Evolutionary conservation across 2,797 vertebrate species (phyloP).

Genomic region (Eleutherodactylus coqui): DNA sequence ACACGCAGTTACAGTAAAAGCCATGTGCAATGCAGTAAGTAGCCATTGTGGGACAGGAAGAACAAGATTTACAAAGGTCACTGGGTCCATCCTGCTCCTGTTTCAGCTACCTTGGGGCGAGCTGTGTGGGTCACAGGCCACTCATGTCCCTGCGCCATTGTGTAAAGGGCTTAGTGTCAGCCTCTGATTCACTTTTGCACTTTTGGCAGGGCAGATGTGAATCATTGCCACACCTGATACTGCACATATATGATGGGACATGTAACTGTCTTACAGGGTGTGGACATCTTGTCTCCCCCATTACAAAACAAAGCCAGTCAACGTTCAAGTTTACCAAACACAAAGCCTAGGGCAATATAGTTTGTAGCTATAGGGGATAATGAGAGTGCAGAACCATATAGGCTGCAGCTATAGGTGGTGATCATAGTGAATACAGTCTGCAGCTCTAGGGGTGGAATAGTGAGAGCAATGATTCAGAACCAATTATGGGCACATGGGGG

Average conservation of each 20-base stretch:
- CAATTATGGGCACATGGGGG: no score
- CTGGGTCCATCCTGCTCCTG: conserved; percentile 51
- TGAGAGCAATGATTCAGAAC: no score
- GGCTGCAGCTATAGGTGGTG: no score
- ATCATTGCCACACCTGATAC: conserved; percentile 2
- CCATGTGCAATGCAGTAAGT: neutral
- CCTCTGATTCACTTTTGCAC: neutral
- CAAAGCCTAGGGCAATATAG: neutral
- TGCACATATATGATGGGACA: neutral
- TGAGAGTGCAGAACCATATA: no score
- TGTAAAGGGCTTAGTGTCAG: neutral
- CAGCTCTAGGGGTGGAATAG: no score
- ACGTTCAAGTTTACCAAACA: neutral
- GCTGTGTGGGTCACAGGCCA: conserved; percentile 24
- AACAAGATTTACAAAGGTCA: conserved; percentile 49
- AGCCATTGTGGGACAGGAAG: conserved; percentile 49
- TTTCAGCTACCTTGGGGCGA: conserved; percentile 39
- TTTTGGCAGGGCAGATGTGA: neutral
- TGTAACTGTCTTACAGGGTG: neutral
- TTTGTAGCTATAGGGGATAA: neutral
- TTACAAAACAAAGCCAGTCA: neutral
- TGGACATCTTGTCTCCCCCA: neutral
- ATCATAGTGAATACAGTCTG: no score
- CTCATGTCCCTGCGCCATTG: conserved; percentile 27
- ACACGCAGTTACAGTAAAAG: neutral